Conservation (phyloP, 2,797 vertebrate genomes). For the Synanceia verrucosa region DNA sequence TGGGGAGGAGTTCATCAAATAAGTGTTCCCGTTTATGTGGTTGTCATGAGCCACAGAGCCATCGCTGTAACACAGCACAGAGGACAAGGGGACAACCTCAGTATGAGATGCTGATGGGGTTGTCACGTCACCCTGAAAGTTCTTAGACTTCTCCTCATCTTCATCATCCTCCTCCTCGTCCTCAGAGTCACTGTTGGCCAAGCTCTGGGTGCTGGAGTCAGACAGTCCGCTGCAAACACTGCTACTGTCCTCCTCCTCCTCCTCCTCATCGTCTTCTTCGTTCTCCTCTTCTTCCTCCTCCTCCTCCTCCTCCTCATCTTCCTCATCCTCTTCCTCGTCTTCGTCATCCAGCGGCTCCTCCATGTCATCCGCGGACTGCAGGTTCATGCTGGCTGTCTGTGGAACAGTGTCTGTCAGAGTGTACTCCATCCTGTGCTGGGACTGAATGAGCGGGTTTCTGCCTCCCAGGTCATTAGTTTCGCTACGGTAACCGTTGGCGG, state of each 20-base stretch:
- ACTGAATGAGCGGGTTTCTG: constrained; percentile 83
- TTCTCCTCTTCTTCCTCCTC: constrained; percentile 79
- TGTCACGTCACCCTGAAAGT: constrained; percentile 82
- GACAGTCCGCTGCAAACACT: constrained; percentile 95
- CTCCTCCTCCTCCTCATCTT: constrained; percentile 87
- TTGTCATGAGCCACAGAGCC: constrained; percentile 84
- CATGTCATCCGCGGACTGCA: constrained; percentile 88
- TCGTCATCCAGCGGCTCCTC: constrained; percentile 89
- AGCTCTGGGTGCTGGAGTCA: constrained; percentile 96
- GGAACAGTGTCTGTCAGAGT: constrained; percentile 87
- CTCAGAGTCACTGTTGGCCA: constrained; percentile 95
- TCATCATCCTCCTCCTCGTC: constrained; percentile 89
- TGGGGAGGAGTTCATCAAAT: constrained; percentile 88
- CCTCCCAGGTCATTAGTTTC: constrained; percentile 82
- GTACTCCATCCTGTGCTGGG: constrained; percentile 90
- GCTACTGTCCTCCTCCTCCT: constrained; percentile 92
- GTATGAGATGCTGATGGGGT: constrained; percentile 71
- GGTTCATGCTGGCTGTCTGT: constrained; percentile 87
- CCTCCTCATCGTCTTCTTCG: constrained; percentile 83
- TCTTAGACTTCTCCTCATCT: constrained; percentile 87
- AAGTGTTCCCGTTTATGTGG: constrained; percentile 89
- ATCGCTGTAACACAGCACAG: constrained; percentile 91
- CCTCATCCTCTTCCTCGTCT: constrained; percentile 89
- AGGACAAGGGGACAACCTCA: constrained; percentile 88
- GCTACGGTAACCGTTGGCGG: constrained; percentile 85